Evolutionary conservation across 2,888 invertebrate species (phyloP), one percentile per base, ranked within the genome.

Genomic region (Thereva unica): DNA sequence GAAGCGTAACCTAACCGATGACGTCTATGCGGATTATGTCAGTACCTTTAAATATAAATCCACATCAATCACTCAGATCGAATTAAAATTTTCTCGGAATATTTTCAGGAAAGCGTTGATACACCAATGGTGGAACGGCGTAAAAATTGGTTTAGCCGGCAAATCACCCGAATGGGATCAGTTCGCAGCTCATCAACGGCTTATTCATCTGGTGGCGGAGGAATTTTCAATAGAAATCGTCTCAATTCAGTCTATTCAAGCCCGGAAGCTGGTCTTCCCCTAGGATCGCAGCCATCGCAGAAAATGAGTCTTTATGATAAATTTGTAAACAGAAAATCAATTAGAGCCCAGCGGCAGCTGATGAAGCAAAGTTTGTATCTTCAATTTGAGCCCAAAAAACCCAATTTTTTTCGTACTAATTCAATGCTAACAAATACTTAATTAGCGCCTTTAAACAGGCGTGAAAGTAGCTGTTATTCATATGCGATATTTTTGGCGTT

Each of bases 11-110:
- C 85, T 89, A 67, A 82, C 84, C 71, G 93, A 93, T 70, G 93
- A 93, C 78, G 90, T 91, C 75, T 93, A 93, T 76, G 93, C 93
- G 4, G 93, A 93, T 80, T 93, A 93, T 79, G 93, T 93, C 82
- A 89, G 91, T 86, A 67, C 35, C 40, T 57, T n/a, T 7, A 37
- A 38, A 23, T 5, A 3, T 41, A n/a, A 9, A n/a, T 23, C 49
- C 7, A 44, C n/a, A 34, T 57, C 42, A 38, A 41, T 44, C n/a
- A 45, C 7, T 49, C 8, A 8, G 45, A 42, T 45, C 10, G 44
- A 44, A 44, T 44, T 44, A 37, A 50, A 50, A 40, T 42, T 40
- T 9, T 42, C 23, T 57, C 40, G 34, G 38, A 9, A 44, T 41
- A 42, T 37, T 71, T 71, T n/a, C 78, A 93, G 93, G 93, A 93